phyloP scores from a whole-genome alignment of 2,113 vertebrate species.

The Rhynchopsitta pachyrhyncha region DNA sequence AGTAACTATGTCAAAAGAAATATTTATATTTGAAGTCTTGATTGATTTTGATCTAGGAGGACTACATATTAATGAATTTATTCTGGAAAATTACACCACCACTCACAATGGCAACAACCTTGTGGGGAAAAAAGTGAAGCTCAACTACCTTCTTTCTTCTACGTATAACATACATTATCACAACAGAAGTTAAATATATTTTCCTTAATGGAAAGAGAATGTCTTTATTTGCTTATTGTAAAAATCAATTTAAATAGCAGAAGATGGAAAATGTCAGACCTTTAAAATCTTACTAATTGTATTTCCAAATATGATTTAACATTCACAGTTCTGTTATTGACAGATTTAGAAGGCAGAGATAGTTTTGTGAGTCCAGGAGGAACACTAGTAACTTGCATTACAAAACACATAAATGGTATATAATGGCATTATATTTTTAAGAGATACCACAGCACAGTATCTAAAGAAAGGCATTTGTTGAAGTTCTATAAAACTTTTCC shows the following conservation, averaged over 20 bases:
- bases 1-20: slow-evolving; percentile 6
- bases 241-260: slow-evolving; percentile 54
- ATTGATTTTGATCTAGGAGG: not conserved
- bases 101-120: not conserved
- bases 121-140: not conserved
- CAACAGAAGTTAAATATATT: slow-evolving; percentile 56
- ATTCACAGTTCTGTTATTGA: slow-evolving; percentile 43
- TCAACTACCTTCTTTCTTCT: slow-evolving; percentile 4
- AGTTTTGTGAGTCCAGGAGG: not conserved
- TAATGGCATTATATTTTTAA: not conserved
- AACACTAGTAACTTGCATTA: not conserved
- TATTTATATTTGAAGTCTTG: not conserved
- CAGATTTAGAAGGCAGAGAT: slow-evolving; percentile 42
- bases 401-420: not conserved
- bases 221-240: slow-evolving; percentile 48
- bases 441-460: not conserved
- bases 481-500: not conserved
- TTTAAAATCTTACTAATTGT: slow-evolving; percentile 56
- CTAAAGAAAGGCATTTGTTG: not conserved
- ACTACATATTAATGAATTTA: not conserved
- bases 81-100: not conserved
- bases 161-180: slow-evolving; percentile 32
- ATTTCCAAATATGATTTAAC: slow-evolving; percentile 37
- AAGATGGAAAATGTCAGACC: slow-evolving; percentile 46
- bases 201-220: slow-evolving; percentile 57